Percentiles rank a stretch among this genome's conserved stretches.
Conservation (phyloP, 2,113 vertebrate genomes). For the Takifugu bimaculatus region DNA sequence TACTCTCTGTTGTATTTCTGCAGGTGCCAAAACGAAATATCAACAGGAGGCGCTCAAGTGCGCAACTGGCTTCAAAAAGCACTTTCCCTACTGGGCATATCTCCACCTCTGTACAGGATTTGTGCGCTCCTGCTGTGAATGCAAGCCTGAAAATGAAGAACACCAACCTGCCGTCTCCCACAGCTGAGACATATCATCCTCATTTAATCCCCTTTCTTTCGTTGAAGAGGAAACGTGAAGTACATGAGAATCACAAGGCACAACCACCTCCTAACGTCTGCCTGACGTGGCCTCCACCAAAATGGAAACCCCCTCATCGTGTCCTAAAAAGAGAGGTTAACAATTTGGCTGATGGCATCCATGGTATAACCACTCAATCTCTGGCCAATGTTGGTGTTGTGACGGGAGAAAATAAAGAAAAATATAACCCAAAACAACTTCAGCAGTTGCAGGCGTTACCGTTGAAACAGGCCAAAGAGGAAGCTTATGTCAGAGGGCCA, state of each 20-base stretch:
- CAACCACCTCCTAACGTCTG: constrained; percentile 22
- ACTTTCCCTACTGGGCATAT: constrained; percentile 8
- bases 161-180: background rate
- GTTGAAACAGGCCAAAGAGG: constrained; percentile 6
- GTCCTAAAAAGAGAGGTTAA: constrained; percentile 17
- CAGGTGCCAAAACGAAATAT: constrained; percentile 31
- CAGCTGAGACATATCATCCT: background rate
- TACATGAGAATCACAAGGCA: constrained; percentile 1
- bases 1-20: constrained; percentile 19
- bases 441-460: constrained; percentile 2
- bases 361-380: background rate
- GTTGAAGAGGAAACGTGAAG: constrained; percentile 49
- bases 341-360: constrained; percentile 1
- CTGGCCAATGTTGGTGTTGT: background rate
- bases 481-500: background rate
- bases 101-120: constrained; percentile 1
- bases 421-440: background rate
- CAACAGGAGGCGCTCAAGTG: constrained; percentile 16
- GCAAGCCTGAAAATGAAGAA: background rate
- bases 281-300: constrained; percentile 6
- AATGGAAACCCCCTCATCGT: constrained; percentile 41
- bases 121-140: background rate
- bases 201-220: constrained; percentile 1
- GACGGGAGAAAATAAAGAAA: background rate
- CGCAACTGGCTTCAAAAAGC: background rate